Evolutionary conservation across 2,888 invertebrate genomes (phyloP), one percentile per base, ranked within the genome.

Genomic region (Lordiphosa fenestrarum): DNA sequence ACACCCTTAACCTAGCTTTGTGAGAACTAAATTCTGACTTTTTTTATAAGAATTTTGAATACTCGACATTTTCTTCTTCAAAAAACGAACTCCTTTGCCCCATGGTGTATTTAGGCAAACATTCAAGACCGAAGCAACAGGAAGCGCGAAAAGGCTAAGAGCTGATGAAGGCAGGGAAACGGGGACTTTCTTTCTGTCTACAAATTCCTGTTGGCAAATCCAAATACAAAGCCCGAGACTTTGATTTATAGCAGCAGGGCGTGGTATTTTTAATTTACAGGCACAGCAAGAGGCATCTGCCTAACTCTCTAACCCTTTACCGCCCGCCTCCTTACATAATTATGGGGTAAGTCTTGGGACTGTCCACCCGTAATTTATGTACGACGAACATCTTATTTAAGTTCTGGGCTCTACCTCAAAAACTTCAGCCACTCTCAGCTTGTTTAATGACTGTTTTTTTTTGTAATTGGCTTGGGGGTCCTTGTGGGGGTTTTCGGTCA

Each of bases 231-330:
- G 85, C 75, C 47, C 66, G 58, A 57, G 77, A 83, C 86, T 76
- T 85, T 82, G 82, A 82, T 82, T 82, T 82, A 82, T 86, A 70
- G 68, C 85, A 64, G 54, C 66, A 66, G 83, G 69, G 69, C 65
- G 69, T 85, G 73, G 66, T 64, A 73, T 78, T 78, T 78, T 85
- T 86, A 82, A 86, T 86, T 85, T 83, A 74, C 69, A 60, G 66
- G 37, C 54, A 53, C 46, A 62, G 36, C 51, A 30, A 54, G 21
- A 36, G 13, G 21, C 9, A 30, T 30, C 12, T 19, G 25, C 40
- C 12, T 15, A 39, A 23, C n/a, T 19, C 51, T 48, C 62, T 30
- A 74, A 74, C 74, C 74, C 74, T 69, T 73, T 62, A 41, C 36
- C 48, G 21, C 41, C 47, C 53, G 50, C 40, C 62, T 61, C 62